phyloP scores from a whole-genome alignment of 64 coral and sea anemone species.

The Porites australiensis region DNA sequence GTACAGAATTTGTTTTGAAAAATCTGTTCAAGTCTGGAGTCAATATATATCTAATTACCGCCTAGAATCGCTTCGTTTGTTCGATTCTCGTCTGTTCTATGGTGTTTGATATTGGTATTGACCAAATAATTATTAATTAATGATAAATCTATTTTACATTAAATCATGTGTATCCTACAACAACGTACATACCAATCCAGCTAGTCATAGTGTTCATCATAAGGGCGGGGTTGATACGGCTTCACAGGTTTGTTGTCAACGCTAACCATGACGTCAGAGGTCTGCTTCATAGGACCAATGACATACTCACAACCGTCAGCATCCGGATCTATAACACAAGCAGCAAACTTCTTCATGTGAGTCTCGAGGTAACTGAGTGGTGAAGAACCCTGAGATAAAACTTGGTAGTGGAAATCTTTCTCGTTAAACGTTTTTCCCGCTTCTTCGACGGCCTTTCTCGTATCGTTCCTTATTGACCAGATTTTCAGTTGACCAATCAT shows the following conservation, averaged over 20 bases:
- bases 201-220: constrained; percentile 46
- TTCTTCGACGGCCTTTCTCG: constrained; percentile 60
- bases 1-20: no score
- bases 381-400: constrained; percentile 86
- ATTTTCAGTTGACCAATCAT: constrained; percentile 99
- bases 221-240: constrained; percentile 27
- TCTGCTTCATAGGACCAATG: background rate
- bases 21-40: no score
- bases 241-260: constrained; percentile 7
- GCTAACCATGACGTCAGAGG: background rate
- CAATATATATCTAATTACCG: no score
- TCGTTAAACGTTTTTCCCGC: constrained; percentile 75
- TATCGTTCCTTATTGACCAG: constrained; percentile 85
- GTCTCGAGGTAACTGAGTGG: constrained; percentile 87
- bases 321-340: constrained; percentile 58
- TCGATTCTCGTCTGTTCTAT: no score
- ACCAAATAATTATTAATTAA: no score
- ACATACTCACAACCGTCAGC: constrained; percentile 66
- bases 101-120: no score
- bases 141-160: no score
- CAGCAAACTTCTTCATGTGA: constrained; percentile 72
- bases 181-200: background rate
- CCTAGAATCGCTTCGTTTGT: no score
- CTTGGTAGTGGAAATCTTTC: constrained; percentile 96
- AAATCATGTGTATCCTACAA: background rate